A percentile compares a stretch with the other conserved stretches of the same genome.
Evolutionary conservation across 2,113 vertebrate genomes (phyloP).

Genomic region (Proteles cristata): DNA sequence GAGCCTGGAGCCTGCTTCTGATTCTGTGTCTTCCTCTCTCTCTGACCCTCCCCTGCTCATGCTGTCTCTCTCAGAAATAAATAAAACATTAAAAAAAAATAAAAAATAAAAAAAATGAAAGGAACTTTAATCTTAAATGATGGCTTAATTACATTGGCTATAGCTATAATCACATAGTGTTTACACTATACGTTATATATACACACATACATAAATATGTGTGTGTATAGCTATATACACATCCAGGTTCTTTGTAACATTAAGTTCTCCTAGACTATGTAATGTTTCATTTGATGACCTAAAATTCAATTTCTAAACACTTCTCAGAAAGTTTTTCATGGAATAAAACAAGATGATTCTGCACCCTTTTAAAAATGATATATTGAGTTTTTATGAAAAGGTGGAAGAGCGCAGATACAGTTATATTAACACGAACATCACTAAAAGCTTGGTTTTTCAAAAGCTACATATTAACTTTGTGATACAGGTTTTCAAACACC

Average conservation of each 20-base stretch:
- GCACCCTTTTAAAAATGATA: background rate
- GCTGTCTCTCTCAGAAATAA: too few relatives aligned
- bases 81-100: too few relatives aligned
- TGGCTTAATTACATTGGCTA: slow-evolving; percentile 6
- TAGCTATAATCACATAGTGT: background rate
- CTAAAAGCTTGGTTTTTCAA: slow-evolving; percentile 23
- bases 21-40: too few relatives aligned
- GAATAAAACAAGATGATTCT: background rate
- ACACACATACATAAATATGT: background rate
- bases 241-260: background rate
- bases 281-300: slow-evolving; percentile 25
- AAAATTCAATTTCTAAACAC: slow-evolving; percentile 47
- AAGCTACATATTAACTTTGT: slow-evolving; percentile 53
- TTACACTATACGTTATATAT: background rate
- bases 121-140: slow-evolving; percentile 29
- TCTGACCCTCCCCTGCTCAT: too few relatives aligned
- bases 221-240: background rate
- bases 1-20: too few relatives aligned
- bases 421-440: background rate
- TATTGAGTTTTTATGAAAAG: background rate
- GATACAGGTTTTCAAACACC: slow-evolving; percentile 52
- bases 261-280: background rate
- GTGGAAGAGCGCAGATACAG: background rate
- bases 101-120: background rate
- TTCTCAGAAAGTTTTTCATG: background rate